Evolutionary conservation across 1,140 invertebrate species (phyloP), one percentile per base, ranked within the genome.

Genomic region (Macrobrachium nipponense): DNA sequence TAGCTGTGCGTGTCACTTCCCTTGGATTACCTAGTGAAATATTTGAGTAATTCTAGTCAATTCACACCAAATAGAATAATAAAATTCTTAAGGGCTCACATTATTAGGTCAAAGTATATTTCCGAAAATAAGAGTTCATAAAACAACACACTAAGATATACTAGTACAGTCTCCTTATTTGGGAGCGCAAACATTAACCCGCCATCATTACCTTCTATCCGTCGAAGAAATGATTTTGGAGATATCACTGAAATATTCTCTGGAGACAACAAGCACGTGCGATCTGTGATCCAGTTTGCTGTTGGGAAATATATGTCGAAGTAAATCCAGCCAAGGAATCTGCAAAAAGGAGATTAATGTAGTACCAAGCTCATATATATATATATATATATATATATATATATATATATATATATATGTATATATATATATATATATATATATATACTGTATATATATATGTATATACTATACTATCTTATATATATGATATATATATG

Each of bases 201-300:
- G 18, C 14, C 4, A 68, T 12, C 3, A 68, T 89, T 91, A 93
- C 91, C 90, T 91, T 87, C 91, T 90, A 75, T 94, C 93, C n/a
- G 93, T 93, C 0, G 92, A 91, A 0, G 93, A 93, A 20, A 94
- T 92, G 23, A 94, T 91, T 60, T 90, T 90, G 3, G 93, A 93
- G 59, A 94, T 89, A 82, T 92, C 90, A 36, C 88, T 89, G 17
- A 95, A 90, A 90, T 94, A 94, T 66, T 93, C 90, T 11, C 91
- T 89, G 15, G 93, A 93, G 4, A 92, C 90, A 2, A 94, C 91
- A 23, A 94, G 90, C 10, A 94, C 91, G 88, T 93, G 91, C 0
- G 93, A 93, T 10, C 91, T 90, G 66, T 92, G 92, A 43, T 91
- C 91, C 14, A 94, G 91, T 58, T 91, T 91, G 8, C 84, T 86